Base-by-base conservation (phyloP, 2,888 invertebrate species). In the Ormyrus rosae region DNA sequence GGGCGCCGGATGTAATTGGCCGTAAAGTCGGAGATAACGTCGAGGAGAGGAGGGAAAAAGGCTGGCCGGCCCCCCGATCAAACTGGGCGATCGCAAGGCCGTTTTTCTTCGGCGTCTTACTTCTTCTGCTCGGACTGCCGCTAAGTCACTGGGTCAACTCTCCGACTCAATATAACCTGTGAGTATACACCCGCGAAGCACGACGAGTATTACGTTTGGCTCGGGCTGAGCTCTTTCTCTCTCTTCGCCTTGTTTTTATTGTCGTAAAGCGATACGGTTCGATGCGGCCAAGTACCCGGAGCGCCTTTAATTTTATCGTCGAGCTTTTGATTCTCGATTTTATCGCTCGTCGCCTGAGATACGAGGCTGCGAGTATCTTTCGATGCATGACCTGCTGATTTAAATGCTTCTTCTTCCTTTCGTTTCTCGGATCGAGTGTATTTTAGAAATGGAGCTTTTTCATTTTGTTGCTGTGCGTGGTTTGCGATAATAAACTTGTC, bases 131-230 rank as follows among this genome's bases (percentile, higher is more conserved):
- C 5, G 53, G 51, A 48, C 55, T 34, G 34, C 61, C 50, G 65
- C 60, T 58, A 67, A 72, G 72, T 65, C 78, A 78, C 72, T 78
- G 67, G 78, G 78, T 72, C 78, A 67, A 58, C 70, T 11, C 64
- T 53, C 46, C 60, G 60, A 72, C 65, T 72, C 65, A 0, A 78
- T 77, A 77, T 70, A 77, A 72, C 61, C 51, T 67, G 78, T 78
- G 53, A 78, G 78, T 78, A 72, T 78, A 72, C n/a, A 56, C 53
- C 55, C 55, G 34, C 48, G n/a, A 55, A 5, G 3, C 11, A 55
- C 45, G 34, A 34, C 34, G 34, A 2, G 34, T 34, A 34, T 34
- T 34, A 34, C 34, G 34, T 34, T 34, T 34, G 34, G 34, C 34
- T 4, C 34, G 3, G 34, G 4, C 4, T n/a, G 34, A 34, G 34